Percentiles rank a stretch among this genome's conserved stretches.
phyloP scores from a whole-genome alignment of 2,113 vertebrate genomes.

The Sebastes fasciatus region DNA sequence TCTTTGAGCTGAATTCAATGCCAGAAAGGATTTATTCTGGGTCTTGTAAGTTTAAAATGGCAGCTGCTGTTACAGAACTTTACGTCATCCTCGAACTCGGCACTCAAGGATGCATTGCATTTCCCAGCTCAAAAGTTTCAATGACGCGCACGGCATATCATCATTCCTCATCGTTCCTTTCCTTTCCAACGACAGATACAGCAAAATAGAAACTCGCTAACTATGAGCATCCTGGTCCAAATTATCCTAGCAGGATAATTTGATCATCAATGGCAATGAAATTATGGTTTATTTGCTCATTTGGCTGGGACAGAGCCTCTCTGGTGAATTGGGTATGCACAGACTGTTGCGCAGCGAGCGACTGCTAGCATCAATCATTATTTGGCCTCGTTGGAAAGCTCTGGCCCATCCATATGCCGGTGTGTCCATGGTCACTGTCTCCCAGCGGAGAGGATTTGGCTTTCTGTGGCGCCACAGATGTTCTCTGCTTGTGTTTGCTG shows the following conservation, averaged over 20 bases:
- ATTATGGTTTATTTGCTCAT: slow-evolving; percentile 70
- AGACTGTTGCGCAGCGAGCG: slow-evolving; percentile 42
- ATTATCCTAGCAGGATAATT: slow-evolving; percentile 60
- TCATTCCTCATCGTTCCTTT: slow-evolving; percentile 23
- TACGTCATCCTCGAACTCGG: slow-evolving; percentile 59
- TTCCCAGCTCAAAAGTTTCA: slow-evolving; percentile 17
- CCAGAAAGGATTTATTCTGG: slow-evolving; percentile 26
- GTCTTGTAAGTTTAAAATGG: slow-evolving; percentile 33
- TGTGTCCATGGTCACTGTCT: slow-evolving; percentile 67
- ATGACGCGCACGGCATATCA: slow-evolving; percentile 12
- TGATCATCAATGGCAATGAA: slow-evolving; percentile 64
- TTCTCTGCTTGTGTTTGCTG: slow-evolving; percentile 65
- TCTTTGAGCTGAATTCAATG: slow-evolving; percentile 24
- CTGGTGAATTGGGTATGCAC: slow-evolving; percentile 61
- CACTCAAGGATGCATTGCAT: slow-evolving; percentile 37
- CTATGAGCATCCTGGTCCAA: slow-evolving; percentile 42
- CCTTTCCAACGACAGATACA: slow-evolving; percentile 15
- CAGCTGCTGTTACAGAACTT: slow-evolving; percentile 54
- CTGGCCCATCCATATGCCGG: slow-evolving; percentile 71
- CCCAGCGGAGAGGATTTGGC: slow-evolving; percentile 66
- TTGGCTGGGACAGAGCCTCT: slow-evolving; percentile 63
- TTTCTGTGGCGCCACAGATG: slow-evolving; percentile 70
- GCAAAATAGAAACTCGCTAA: slow-evolving; percentile 25
- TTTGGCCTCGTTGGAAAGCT: slow-evolving; percentile 72
- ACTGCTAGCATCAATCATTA: slow-evolving; percentile 78